Evolutionary conservation across 2,888 invertebrate species (phyloP), one percentile per base, ranked within the genome.

Genomic region (Acrocyrtus sp.): DNA sequence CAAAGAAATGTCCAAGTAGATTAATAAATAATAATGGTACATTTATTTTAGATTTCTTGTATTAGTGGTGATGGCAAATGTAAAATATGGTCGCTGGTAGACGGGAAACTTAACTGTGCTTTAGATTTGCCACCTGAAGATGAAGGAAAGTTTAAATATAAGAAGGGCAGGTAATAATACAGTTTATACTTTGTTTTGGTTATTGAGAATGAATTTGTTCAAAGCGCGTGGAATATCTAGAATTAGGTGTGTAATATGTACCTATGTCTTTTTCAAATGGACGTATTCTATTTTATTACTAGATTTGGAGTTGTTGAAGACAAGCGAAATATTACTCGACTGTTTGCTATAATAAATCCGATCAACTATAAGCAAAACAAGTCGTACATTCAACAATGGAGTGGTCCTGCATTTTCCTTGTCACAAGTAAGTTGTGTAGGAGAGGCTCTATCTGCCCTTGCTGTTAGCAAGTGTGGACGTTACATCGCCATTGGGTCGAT

Each of bases 401-500:
- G 76, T 15, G 81, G 78, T 74, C 88, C 89, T 12, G 84, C 86
- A n/a, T 92, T 89, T 24, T 82, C 83, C 26, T 84, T 92, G 10
- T 85, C 86, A 22, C 88, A 88, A 80, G 81, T 83, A 24, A 81
- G 88, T 51, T 85, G 88, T 27, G 89, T 91, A 68, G 88, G 89
- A 67, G 95, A 95, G 85, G 90, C 92, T 70, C 85, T 95, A 29
- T 91, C 94, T 3, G 93, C 95, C 17, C 86, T 96, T 77, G 92
- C 95, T 0, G 94, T 94, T 26, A 87, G 95, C 69, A 93, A 95
- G 84, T 95, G 98, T 86, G 98, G 98, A 0, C 87, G 93, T 72
- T 98, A 94, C 85, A 89, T 97, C 1, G 95, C 94, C 66, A 90
- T 95, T 17, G 98, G 97, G 8, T 95, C 95, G 45, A 96, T 97